Evolutionary conservation across 2,113 vertebrate species (phyloP).

Genomic region (Grus americana): DNA sequence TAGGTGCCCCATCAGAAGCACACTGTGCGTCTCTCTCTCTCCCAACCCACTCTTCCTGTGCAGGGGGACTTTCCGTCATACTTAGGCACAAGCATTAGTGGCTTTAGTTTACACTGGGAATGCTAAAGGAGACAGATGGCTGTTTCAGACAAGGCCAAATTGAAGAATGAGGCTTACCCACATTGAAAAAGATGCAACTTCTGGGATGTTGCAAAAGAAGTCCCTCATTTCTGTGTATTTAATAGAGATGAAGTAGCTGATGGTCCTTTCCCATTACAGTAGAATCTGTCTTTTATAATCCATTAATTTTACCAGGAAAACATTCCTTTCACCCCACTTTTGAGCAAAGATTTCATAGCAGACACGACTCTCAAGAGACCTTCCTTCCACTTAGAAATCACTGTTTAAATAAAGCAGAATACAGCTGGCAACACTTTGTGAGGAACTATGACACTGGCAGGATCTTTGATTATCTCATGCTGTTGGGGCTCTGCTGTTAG

Average conservation of each 20-base stretch:
- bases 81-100: background rate
- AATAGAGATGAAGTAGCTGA: background rate
- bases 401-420: background rate
- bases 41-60: background rate
- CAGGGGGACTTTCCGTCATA: background rate
- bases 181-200: background rate
- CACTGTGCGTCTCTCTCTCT: background rate
- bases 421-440: background rate
- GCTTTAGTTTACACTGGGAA: background rate
- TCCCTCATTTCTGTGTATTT: background rate
- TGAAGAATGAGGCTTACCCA: background rate
- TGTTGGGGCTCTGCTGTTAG: background rate
- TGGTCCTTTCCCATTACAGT: background rate
- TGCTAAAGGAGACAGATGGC: background rate
- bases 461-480: background rate
- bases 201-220: background rate
- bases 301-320: background rate
- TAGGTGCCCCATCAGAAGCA: background rate
- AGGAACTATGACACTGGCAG: background rate
- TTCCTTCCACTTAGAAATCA: background rate
- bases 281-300: background rate
- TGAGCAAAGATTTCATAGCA: background rate
- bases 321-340: background rate
- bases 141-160: background rate
- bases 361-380: background rate